A percentile compares a stretch with the other conserved stretches of the same genome.
phyloP scores from a whole-genome alignment of 2,797 vertebrate species.

The Tokudaia muenninki region DNA sequence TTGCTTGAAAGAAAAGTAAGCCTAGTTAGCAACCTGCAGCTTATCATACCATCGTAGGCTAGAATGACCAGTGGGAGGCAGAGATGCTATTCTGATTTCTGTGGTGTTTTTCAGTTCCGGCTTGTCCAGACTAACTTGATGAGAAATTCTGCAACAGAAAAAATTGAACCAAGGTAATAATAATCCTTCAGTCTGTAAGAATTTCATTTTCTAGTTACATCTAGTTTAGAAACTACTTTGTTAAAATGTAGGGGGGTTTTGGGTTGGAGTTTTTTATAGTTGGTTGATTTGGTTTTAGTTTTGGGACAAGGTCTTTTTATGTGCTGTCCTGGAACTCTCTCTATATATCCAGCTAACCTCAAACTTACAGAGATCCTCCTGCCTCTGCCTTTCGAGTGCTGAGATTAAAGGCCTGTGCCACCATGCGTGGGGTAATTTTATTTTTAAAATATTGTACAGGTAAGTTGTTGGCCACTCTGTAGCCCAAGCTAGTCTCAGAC shows the following conservation, averaged over 20 bases:
- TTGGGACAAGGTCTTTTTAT: not conserved
- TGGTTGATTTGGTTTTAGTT: not conserved
- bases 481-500: not conserved
- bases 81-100: conserved; percentile 47
- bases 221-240: conserved; percentile 36
- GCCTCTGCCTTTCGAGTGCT: not conserved
- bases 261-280: not conserved
- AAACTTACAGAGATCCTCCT: not conserved
- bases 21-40: conserved; percentile 12
- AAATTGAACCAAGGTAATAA: conserved; percentile 97
- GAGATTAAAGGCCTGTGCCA: not conserved
- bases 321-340: not conserved
- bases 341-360: not conserved
- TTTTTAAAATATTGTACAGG: not conserved
- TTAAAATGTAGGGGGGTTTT: conserved; percentile 1
- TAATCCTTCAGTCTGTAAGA: not conserved
- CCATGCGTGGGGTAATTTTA: not conserved
- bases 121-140: conserved; percentile 97
- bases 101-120: conserved; percentile 93
- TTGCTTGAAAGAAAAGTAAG: not conserved
- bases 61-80: not conserved
- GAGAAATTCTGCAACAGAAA: conserved; percentile 93
- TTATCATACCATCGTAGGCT: not conserved
- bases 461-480: not conserved
- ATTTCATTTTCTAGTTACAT: conserved; percentile 3